These are phyloP conservation scores for Pangasianodon hypophthalmus DNA, from an alignment of 2,113 vertebrate genomes.

Conservation along the genomic window DNA sequence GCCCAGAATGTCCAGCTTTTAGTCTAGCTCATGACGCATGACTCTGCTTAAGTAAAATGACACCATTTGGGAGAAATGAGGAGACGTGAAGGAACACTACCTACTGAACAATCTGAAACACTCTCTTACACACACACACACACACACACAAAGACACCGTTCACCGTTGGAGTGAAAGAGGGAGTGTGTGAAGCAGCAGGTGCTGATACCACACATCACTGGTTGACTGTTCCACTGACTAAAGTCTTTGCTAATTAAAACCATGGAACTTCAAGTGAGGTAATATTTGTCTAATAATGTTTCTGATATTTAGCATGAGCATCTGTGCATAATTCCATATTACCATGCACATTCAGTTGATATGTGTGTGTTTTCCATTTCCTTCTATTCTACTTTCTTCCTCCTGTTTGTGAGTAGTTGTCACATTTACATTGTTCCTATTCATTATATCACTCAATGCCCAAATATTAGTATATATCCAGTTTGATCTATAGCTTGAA, in stretches of 20 bases:
- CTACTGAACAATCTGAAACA: constrained; percentile 26
- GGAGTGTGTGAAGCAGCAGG: constrained; percentile 44
- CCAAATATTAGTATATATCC: not conserved
- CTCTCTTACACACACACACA: not conserved
- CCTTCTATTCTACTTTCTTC: not conserved
- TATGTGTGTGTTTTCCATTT: not conserved
- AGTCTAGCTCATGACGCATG: constrained; percentile 33
- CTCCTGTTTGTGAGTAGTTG: not conserved
- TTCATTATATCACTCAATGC: not conserved
- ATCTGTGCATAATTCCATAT: not conserved
- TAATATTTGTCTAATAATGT: constrained; percentile 7
- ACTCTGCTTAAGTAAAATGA: constrained; percentile 44
- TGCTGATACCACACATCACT: constrained; percentile 49
- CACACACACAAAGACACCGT: not conserved
- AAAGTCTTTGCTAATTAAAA: constrained; percentile 49
- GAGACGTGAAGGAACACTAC: constrained; percentile 28
- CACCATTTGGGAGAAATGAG: constrained; percentile 27
- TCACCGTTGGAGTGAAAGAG: constrained; percentile 9
- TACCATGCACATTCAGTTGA: not conserved
- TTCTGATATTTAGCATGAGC: not conserved
- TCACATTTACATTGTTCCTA: not conserved
- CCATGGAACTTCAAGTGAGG: not conserved
- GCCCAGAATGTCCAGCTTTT: constrained; percentile 40
- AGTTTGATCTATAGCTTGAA: not conserved
- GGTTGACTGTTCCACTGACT: constrained; percentile 43